A percentile compares a stretch with the other conserved stretches of the same genome.
Conservation (phyloP, 35 echinoderm and acorn worm genomes). For the Anneissia japonica region DNA sequence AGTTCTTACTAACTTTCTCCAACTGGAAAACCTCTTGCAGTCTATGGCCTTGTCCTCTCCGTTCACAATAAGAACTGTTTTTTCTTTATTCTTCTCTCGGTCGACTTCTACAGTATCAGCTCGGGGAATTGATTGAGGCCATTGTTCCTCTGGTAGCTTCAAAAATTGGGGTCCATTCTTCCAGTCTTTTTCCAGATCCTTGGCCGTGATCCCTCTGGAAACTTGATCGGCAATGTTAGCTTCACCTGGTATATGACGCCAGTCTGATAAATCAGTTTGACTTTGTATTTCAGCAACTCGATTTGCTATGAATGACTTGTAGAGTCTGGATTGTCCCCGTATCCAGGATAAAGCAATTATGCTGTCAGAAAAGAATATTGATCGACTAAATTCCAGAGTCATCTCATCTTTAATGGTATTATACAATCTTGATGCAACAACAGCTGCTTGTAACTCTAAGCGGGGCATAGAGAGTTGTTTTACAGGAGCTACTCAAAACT, state of each 20-base stretch:
- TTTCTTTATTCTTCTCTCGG: not conserved
- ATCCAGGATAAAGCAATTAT: constrained; percentile 48
- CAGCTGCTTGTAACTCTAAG: constrained; percentile 29
- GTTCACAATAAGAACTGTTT: constrained; percentile 8
- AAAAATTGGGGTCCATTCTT: constrained; percentile 49
- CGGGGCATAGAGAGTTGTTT: constrained; percentile 36
- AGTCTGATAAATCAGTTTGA: constrained; percentile 29
- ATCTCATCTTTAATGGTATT: constrained; percentile 14
- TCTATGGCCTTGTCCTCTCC: constrained; percentile 15
- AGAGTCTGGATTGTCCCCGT: constrained; percentile 22
- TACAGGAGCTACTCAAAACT: constrained; percentile 53
- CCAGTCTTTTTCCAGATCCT: constrained; percentile 29
- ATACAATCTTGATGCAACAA: constrained; percentile 2
- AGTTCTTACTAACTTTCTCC: constrained; percentile 52
- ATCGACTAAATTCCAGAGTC: not conserved
- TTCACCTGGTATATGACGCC: constrained; percentile 48
- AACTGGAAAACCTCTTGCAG: constrained; percentile 26
- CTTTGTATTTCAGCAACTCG: constrained; percentile 64
- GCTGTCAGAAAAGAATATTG: constrained; percentile 37
- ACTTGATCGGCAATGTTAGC: constrained; percentile 57
- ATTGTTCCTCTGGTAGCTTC: constrained; percentile 34
- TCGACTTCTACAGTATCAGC: not conserved
- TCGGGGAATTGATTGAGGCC: constrained; percentile 6
- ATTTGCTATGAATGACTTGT: constrained; percentile 50
- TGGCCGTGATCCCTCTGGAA: constrained; percentile 21